These are phyloP conservation scores for Bombyx huttoni DNA, from an alignment of 2,888 invertebrate genomes.

Conservation along the genomic window DNA sequence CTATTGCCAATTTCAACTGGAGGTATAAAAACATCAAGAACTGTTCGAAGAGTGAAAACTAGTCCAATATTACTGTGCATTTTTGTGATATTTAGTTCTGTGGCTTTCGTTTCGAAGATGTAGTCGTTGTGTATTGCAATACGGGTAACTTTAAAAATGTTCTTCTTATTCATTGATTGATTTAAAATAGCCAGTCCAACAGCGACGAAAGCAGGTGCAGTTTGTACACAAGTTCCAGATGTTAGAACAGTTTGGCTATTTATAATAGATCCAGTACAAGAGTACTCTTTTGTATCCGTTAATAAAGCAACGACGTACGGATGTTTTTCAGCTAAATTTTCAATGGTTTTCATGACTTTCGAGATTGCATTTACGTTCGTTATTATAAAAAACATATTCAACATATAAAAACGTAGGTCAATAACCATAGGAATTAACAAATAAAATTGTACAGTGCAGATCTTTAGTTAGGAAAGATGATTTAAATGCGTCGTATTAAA, in stretches of 20 bases:
- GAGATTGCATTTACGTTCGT: constrained; percentile 4
- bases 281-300: constrained; percentile 21
- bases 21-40: constrained; percentile 23
- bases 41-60: constrained; percentile 23
- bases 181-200: constrained; percentile 28
- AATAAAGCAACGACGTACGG: constrained; percentile 42
- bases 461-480: too few species aligned
- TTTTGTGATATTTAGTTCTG: constrained; percentile 21
- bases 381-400: constrained; percentile 4
- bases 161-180: constrained; percentile 15
- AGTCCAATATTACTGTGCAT: constrained; percentile 46
- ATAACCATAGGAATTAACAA: constrained; percentile 12
- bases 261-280: constrained; percentile 41
- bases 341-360: constrained; percentile 8
- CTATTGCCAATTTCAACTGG: constrained; percentile 27
- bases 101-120: constrained; percentile 18
- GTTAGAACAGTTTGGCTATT: constrained; percentile 32
- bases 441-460: background rate
- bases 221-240: constrained; percentile 34
- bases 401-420: constrained; percentile 12
- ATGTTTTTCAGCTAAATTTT: constrained; percentile 36
- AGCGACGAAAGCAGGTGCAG: constrained; percentile 25
- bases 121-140: constrained; percentile 31
- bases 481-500: too few species aligned
- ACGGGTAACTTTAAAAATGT: constrained; percentile 23